Conservation (phyloP, 1,140 invertebrate species). For the Bombus confusus region DNA sequence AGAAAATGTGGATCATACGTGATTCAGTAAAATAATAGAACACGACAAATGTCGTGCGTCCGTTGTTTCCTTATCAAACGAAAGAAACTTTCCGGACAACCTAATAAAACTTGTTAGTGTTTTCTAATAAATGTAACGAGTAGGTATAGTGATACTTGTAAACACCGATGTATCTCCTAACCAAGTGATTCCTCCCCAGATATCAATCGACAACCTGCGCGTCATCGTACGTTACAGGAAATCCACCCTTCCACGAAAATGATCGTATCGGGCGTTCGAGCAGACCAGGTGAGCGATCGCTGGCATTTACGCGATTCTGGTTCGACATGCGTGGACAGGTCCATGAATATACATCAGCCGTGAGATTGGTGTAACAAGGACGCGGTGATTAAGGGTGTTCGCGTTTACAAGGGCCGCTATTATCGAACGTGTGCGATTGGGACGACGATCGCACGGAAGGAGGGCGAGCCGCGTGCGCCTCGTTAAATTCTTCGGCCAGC, state of each 20-base stretch:
- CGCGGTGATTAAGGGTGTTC: constrained; percentile 29
- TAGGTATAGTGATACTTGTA: background rate
- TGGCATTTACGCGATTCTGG: background rate
- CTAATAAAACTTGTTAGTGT: no score
- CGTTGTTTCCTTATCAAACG: no score
- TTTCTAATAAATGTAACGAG: background rate
- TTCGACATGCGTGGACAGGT: background rate
- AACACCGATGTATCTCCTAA: background rate
- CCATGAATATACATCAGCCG: background rate
- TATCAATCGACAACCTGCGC: background rate
- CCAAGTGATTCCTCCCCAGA: background rate
- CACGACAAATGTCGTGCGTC: no score
- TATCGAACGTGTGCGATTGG: constrained; percentile 55
- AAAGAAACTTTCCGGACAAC: no score
- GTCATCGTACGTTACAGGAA: background rate
- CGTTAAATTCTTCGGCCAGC: constrained; percentile 76
- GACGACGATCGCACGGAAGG: constrained; percentile 31
- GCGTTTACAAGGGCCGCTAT: constrained; percentile 31
- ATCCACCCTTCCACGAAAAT: background rate
- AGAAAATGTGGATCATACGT: no score
- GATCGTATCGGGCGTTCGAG: background rate
- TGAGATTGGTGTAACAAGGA: constrained; percentile 43
- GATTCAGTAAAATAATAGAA: no score
- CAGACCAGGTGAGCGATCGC: background rate
- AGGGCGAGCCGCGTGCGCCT: constrained; percentile 72